Conservation (phyloP, 1,140 invertebrate genomes). For the Tribolium castaneum region DNA sequence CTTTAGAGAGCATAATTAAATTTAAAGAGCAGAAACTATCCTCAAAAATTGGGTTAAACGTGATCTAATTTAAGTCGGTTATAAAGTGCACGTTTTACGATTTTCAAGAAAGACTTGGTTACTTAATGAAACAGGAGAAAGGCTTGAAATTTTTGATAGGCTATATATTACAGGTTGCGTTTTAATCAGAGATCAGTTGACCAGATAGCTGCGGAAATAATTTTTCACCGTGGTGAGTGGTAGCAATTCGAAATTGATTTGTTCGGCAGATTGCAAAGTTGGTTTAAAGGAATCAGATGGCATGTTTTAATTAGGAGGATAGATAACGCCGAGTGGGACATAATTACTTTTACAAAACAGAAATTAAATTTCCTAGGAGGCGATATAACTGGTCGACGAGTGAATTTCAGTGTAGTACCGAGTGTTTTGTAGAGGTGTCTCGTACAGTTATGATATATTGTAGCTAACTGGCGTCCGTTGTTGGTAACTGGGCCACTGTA, state of each 20-base stretch:
- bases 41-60: conserved; percentile 29
- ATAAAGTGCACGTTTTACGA: conserved; percentile 25
- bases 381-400: conserved; percentile 23
- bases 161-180: neutral
- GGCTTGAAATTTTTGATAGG: neutral
- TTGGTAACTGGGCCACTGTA: conserved; percentile 41
- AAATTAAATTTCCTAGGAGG: conserved; percentile 33
- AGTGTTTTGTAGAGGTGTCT: conserved; percentile 45
- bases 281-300: neutral
- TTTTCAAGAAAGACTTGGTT: conserved; percentile 14
- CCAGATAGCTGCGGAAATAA: neutral
- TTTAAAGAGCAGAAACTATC: conserved; percentile 30
- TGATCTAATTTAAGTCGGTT: conserved; percentile 17
- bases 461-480: conserved; percentile 43
- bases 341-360: conserved; percentile 23
- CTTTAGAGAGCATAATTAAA: conserved; percentile 12
- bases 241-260: neutral
- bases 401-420: conserved; percentile 27
- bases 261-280: conserved; percentile 1
- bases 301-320: conserved; percentile 12
- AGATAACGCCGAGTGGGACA: conserved; percentile 13
- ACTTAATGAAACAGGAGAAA: neutral
- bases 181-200: conserved; percentile 14
- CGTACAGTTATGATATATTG: conserved; percentile 45
- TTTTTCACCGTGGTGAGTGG: neutral